Base-by-base conservation (phyloP, 37 sponge, comb jelly and placozoan species). In the Ianthella basta region DNA sequence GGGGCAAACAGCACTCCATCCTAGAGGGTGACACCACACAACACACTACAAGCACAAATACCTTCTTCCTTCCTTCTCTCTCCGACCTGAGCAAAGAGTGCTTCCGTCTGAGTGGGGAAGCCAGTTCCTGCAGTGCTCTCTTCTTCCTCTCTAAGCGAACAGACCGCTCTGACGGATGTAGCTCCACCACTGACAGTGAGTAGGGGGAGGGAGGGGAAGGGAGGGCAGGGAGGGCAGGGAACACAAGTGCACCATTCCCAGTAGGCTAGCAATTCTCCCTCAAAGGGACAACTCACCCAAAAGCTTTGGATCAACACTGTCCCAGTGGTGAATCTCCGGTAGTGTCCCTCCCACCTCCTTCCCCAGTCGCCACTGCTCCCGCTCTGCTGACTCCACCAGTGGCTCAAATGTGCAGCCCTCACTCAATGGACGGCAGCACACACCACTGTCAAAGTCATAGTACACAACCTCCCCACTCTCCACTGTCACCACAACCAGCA, bases 291-390 rank as follows among this genome's bases (percentile, higher is more conserved):
- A 1, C 78, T 19, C 19, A 41, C 86, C 84, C 23, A 97, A 75
- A 65, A 97, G 57, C 54, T 80, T 79, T 0, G 90, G 84, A 1
- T 97, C 97, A 2, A 23, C 18, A 0, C 86, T 59, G 80, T 96
- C 97, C 97, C 97, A 97, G 79, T 67, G 67, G 72, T 68, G 83
- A 13, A 57, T 29, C 25, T 74, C 18, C 12, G 90, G 80, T 23
- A 23, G 27, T 4, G 84, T 69, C 21, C 82, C 74, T 13, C 50
- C 23, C 54, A 95, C n/a, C 40, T 87, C 85, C 37, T 27, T 23
- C 5, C 40, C 36, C 1, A 74, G 79, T 54, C 41, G 29, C 8
- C 32, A 18, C 80, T 91, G 88, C n/a, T 94, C 88, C 39, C 37
- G 21, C 33, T 61, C 37, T 6, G 78, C 24, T 29, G 75, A n/a